Evolutionary conservation across 2,797 vertebrate genomes (phyloP).

Genomic region (Sylvia borin): DNA sequence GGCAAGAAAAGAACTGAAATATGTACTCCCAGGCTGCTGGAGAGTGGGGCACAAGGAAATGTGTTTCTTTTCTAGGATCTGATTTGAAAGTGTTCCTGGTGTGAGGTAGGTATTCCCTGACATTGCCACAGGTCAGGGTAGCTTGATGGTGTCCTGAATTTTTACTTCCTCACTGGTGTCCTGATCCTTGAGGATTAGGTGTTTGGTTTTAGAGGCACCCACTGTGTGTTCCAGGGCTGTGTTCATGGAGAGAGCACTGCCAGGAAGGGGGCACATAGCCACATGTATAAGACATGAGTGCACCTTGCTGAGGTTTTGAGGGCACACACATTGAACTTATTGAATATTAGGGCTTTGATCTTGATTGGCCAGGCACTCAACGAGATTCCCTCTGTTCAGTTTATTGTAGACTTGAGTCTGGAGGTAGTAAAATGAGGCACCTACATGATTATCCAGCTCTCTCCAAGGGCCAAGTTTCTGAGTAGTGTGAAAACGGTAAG

Average conservation of each 20-base stretch:
- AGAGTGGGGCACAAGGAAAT: not conserved
- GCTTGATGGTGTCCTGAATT: not conserved
- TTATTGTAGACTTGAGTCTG: not conserved
- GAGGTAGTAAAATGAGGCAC: not conserved
- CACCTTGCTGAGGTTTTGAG: not conserved
- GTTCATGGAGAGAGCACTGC: not conserved
- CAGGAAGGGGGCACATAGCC: not conserved
- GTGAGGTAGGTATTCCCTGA: not conserved
- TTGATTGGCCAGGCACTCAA: not conserved
- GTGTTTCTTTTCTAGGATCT: not conserved
- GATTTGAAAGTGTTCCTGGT: not conserved
- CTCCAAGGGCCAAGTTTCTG: not conserved
- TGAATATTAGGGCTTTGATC: not conserved
- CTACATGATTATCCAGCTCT: not conserved
- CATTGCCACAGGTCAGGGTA: not conserved
- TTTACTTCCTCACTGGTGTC: not conserved
- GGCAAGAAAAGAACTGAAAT: accelerated
- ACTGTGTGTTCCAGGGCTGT: not conserved
- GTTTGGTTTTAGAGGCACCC: not conserved
- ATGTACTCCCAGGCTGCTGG: not conserved
- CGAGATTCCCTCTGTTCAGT: not conserved
- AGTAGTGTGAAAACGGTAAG: not conserved
- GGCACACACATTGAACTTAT: not conserved
- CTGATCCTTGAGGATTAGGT: not conserved
- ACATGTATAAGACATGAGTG: not conserved